Evolutionary conservation across 2,797 vertebrate species (phyloP), one percentile per base, ranked within the genome.

Genomic region (Sebastes vulpes): DNA sequence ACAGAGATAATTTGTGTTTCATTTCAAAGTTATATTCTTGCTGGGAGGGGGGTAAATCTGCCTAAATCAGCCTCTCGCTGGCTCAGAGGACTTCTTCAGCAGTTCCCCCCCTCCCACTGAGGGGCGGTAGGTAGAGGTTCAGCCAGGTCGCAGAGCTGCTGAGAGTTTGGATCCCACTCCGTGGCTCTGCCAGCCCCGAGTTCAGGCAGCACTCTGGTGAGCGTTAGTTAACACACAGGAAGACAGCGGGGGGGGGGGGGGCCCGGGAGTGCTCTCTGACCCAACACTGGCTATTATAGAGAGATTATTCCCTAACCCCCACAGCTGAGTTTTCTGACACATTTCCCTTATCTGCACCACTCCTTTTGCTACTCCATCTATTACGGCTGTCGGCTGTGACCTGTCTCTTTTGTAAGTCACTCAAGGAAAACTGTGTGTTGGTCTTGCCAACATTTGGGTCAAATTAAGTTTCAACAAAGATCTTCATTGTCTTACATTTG

Each of bases 141-240:
- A 87, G 76, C 77, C 81, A 72, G 93, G 92, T 93, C 89, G 54
- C 65, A 59, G 79, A 77, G 87, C 91, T 87, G 90, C 89, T 87
- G 91, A 86, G 86, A 86, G 72, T 87, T 78, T 21, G 75, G 81
- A 91, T 92, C 86, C 89, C 89, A 72, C 69, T 90, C 75, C 8
- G 59, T 82, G 91, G 81, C 86, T 88, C 81, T 91, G 85, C 91
- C 84, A 84, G 87, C 84, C 72, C 81, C 1, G 59, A 87, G 89
- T 92, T 86, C 90, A 91, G 71, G 75, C 87, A 63, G 72, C 84
- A 88, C 84, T 90, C 84, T 92, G 93, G 71, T 93, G 95, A 95
- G 87, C 65, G 58, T 95, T 96, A 96, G 90, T 96, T 97, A 97
- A 95, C 85, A 91, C 89, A 89, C 74, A 84, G 81, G 91, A 93